phyloP scores from a whole-genome alignment of 2,113 vertebrate genomes.

The Ranitomeya imitator region DNA sequence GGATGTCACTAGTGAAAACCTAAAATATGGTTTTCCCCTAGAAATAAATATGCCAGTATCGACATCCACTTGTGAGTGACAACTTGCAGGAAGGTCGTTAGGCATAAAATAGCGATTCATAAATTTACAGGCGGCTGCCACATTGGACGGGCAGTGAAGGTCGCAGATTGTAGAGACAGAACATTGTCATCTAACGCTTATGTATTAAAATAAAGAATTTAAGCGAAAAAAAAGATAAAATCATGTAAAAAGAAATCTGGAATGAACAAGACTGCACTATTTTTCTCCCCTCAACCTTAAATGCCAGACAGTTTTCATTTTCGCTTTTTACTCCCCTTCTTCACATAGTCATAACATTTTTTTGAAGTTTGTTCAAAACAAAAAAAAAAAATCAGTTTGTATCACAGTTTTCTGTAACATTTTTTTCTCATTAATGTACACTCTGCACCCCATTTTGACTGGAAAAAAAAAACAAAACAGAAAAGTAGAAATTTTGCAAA shows the following conservation, averaged over 20 bases:
- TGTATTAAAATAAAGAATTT: neutral
- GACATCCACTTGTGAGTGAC: neutral
- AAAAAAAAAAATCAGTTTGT: no score
- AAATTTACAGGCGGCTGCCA: neutral
- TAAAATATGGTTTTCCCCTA: neutral
- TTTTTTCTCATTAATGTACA: no score
- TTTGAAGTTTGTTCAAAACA: no score
- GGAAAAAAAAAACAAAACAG: no score
- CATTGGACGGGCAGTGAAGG: neutral
- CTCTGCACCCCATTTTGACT: no score
- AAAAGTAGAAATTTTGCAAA: no score
- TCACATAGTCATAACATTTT: no score
- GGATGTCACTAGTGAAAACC: neutral
- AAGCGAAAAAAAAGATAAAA: neutral
- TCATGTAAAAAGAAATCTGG: neutral
- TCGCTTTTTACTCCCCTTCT: no score
- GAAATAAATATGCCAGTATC: constrained; percentile 1
- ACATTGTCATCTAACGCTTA: neutral
- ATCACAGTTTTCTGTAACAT: no score
- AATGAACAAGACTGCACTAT: neutral
- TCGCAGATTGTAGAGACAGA: neutral
- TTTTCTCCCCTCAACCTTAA: no score
- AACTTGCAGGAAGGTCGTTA: neutral
- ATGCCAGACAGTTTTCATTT: no score
- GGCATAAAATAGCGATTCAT: neutral